Conservation (phyloP, 2,888 invertebrate species). For the Venusia cambrica region DNA sequence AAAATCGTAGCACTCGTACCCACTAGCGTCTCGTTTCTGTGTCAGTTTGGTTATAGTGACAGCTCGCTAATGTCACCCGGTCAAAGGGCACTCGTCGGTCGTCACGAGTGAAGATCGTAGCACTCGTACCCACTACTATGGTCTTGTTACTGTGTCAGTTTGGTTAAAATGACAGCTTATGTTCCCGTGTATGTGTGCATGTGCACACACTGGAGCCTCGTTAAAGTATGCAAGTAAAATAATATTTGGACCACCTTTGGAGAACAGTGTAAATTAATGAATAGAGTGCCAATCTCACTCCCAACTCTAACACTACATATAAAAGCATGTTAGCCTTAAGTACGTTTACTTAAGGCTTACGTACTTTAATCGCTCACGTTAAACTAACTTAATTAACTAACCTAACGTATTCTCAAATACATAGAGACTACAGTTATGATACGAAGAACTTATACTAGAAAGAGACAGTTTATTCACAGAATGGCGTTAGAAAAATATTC, state of each 20-base stretch:
- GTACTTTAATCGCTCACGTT: constrained; percentile 7
- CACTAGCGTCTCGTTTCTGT: no score
- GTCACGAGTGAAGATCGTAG: no score
- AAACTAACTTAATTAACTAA: constrained; percentile 4
- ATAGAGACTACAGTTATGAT: neutral
- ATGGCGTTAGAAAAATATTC: constrained; percentile 18
- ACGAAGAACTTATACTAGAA: constrained; percentile 8
- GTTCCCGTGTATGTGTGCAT: no score
- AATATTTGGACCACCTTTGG: neutral
- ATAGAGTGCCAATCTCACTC: constrained; percentile 15
- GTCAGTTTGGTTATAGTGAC: no score
- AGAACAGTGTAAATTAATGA: constrained; percentile 10
- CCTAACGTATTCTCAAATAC: constrained; percentile 3
- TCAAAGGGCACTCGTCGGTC: no score
- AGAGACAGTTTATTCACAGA: constrained; percentile 14
- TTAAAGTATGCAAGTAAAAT: no score
- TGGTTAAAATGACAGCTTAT: no score
- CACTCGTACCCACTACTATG: no score
- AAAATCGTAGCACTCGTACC: no score
- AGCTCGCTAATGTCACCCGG: no score
- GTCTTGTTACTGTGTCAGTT: no score
- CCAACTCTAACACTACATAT: constrained; percentile 17
- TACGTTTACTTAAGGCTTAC: constrained; percentile 4
- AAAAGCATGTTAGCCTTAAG: constrained; percentile 13
- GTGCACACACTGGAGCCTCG: no score